Evolutionary conservation across 2,888 invertebrate species (phyloP).

Genomic region (Trisateles emortualis): DNA sequence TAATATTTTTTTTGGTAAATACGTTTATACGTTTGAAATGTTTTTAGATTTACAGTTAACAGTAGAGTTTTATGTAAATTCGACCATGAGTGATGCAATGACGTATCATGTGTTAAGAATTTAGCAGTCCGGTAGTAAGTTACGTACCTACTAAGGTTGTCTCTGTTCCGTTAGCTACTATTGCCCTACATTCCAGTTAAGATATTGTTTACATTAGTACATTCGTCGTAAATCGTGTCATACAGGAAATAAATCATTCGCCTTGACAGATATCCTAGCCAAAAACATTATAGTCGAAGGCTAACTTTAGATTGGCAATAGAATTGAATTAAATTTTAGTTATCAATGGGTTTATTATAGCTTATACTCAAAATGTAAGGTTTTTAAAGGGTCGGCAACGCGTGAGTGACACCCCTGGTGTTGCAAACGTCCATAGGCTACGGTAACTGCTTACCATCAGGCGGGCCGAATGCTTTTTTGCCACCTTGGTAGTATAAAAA

Average conservation of each 20-base stretch:
- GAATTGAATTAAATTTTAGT: too few species aligned
- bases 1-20: too few species aligned
- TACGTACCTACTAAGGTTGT: slow-evolving; percentile 6
- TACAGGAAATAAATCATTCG: not conserved
- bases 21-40: too few species aligned
- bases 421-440: too few species aligned
- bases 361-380: too few species aligned
- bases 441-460: too few species aligned
- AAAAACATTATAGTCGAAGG: not conserved
- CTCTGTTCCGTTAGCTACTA: slow-evolving; percentile 17
- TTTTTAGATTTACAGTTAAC: slow-evolving; percentile 2
- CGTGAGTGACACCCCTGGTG: too few species aligned
- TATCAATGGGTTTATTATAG: too few species aligned
- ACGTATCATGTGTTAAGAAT: slow-evolving; percentile 20
- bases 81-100: slow-evolving; percentile 22
- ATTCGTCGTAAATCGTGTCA: not conserved
- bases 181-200: slow-evolving; percentile 36
- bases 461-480: too few species aligned
- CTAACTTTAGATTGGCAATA: too few species aligned
- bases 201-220: slow-evolving; percentile 34
- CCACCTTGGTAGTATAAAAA: too few species aligned
- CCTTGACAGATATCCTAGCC: not conserved
- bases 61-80: not conserved
- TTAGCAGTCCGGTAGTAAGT: slow-evolving; percentile 2
- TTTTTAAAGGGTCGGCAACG: too few species aligned